Percentiles rank a stretch among this genome's conserved stretches.
phyloP scores from a whole-genome alignment of 2,888 invertebrate genomes.

The Drosophila acutilabella region DNA sequence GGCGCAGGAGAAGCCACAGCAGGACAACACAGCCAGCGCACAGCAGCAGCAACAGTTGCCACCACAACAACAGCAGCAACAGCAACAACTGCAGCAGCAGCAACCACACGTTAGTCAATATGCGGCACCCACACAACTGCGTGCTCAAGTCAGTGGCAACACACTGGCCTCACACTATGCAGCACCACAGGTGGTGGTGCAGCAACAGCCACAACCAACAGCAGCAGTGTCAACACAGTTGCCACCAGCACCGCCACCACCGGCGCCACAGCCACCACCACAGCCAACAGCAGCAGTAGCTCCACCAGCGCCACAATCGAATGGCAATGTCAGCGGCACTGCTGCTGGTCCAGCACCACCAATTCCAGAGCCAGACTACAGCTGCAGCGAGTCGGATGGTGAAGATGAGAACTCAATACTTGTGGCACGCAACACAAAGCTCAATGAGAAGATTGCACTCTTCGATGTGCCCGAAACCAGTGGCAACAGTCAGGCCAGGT shows the following conservation, averaged over 20 bases:
- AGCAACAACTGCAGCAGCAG: constrained; percentile 46
- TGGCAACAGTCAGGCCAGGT: constrained; percentile 91
- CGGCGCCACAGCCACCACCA: constrained; percentile 78
- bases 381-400: constrained; percentile 93
- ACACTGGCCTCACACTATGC: constrained; percentile 63
- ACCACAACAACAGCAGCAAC: constrained; percentile 51
- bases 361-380: constrained; percentile 97
- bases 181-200: constrained; percentile 80
- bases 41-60: constrained; percentile 53
- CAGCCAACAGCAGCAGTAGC: constrained; percentile 85
- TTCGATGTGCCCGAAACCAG: constrained; percentile 88
- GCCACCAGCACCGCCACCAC: constrained; percentile 76
- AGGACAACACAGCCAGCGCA: constrained; percentile 41
- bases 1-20: constrained; percentile 62
- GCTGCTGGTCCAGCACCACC: constrained; percentile 87
- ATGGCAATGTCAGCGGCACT: constrained; percentile 23
- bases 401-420: constrained; percentile 87
- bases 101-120: constrained; percentile 84
- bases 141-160: constrained; percentile 32
- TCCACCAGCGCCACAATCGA: constrained; percentile 49
- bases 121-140: constrained; percentile 84
- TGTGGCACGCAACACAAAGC: constrained; percentile 85
- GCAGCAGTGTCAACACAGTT: constrained; percentile 65
- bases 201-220: constrained; percentile 61
- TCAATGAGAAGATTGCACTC: constrained; percentile 86